Conservation (phyloP, 2,888 invertebrate genomes). For the Andrena dorsata region DNA sequence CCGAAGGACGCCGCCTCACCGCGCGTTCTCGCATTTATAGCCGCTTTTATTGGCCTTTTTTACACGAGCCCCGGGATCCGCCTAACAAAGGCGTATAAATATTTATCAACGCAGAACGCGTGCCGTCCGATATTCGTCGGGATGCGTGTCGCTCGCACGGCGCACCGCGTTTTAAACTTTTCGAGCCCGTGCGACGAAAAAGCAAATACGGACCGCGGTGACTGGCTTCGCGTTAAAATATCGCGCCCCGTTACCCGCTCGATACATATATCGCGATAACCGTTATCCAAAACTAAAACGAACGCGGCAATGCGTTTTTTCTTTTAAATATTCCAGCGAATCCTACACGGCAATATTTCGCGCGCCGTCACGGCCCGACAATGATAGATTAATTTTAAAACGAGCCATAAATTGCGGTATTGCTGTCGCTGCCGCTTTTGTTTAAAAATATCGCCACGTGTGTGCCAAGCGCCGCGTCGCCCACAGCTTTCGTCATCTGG, state of each 20-base stretch:
- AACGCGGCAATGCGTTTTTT: constrained; percentile 1
- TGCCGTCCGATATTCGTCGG: constrained; percentile 10
- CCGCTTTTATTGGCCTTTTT: constrained; percentile 33
- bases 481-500: not conserved
- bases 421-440: not conserved
- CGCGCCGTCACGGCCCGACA: not conserved
- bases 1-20: not conserved
- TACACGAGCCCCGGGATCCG: constrained; percentile 17
- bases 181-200: constrained; percentile 4
- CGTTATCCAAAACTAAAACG: not conserved
- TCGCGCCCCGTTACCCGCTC: not conserved
- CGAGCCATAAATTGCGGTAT: not conserved
- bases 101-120: constrained; percentile 38
- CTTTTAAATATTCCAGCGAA: not conserved
- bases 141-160: constrained; percentile 11
- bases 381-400: constrained; percentile 14
- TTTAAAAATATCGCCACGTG: constrained; percentile 5
- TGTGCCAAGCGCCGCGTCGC: not conserved
- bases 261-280: not conserved
- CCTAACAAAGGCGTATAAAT: constrained; percentile 43
- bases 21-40: constrained; percentile 28
- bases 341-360: not conserved
- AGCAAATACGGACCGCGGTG: constrained; percentile 1
- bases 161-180: not conserved
- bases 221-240: constrained; percentile 3